Evolutionary conservation across 1,140 invertebrate genomes (phyloP), one percentile per base, ranked within the genome.

Genomic region (Drosophila setifemur): DNA sequence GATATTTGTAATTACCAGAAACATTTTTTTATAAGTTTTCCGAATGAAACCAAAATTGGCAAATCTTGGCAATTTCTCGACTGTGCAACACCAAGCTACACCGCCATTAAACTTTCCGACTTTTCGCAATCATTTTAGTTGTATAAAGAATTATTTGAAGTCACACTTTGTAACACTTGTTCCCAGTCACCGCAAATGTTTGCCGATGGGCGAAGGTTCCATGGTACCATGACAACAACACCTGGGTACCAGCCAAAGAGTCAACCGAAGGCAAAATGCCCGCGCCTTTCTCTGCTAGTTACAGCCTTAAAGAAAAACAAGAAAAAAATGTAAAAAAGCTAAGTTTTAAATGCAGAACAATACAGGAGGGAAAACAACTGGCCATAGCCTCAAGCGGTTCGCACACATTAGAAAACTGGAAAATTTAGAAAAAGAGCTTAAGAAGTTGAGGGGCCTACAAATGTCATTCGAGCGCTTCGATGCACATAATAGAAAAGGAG

Each of bases 371-470:
- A 49, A 64, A 48, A 39, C 58, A 64, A 40, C 42, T 29, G 19
- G 25, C 42, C 25, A 29, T n/a, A 3, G 64, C 66, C 64, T 42
- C 8, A 11, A 52, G 66, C 18, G 64, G 43, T 40, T 69, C 28
- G 25, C 66, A 68, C 23, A 49, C 6, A 9, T 25, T 12, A 9
- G 28, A 48, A 19, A 42, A 19, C 4, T 14, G 12, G 26, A 4
- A 40, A 49, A 28, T 35, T 14, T 18, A 35, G 11, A 5, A 43
- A 48, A 40, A 9, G 43, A 28, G 9, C 7, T 21, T 31, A 39
- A 43, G 57, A 28, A 33, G 47, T 14, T 48, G 21, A 42, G 54
- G 63, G 78, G 73, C 77, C 78, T 83, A 82, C 78, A 78, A 85
- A 83, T 85, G 70, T 71, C 79, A 78, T 68, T 58, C 33, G 54